Evolutionary conservation across 2,888 invertebrate genomes (phyloP).

Genomic region (Leptopilina myrica): DNA sequence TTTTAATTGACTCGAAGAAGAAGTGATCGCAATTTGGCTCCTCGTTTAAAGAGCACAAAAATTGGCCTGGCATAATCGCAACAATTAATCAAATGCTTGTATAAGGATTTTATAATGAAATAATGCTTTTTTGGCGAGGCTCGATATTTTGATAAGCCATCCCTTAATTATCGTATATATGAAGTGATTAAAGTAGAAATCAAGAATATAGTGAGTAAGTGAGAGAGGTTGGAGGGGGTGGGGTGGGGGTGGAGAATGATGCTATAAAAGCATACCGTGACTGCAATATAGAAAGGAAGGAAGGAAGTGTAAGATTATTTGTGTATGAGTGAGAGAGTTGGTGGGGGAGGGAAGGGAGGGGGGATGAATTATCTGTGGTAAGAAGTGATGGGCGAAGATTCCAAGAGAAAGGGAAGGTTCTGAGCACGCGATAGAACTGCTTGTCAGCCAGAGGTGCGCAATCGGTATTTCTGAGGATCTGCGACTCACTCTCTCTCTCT

Average conservation of each 20-base stretch:
- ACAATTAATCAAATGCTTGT: constrained; percentile 12
- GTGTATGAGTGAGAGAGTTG: background rate
- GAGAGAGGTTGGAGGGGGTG: no score
- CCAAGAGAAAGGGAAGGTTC: background rate
- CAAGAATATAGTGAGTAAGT: background rate
- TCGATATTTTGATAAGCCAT: background rate
- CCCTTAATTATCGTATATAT: background rate
- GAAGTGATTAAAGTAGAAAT: background rate
- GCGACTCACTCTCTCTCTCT: background rate
- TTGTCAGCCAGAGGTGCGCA: constrained; percentile 63
- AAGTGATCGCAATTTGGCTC: no score
- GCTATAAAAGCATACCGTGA: background rate
- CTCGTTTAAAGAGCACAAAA: no score
- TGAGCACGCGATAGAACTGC: constrained; percentile 62
- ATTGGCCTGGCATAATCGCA: background rate
- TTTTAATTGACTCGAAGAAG: no score
- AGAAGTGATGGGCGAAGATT: background rate
- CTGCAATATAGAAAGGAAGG: background rate
- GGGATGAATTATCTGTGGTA: constrained; percentile 2
- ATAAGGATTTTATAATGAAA: no score
- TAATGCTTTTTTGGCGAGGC: background rate
- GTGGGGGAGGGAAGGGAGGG: background rate
- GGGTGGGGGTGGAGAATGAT: background rate
- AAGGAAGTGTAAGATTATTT: constrained; percentile 26
- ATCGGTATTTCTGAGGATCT: constrained; percentile 46